These are phyloP conservation scores for Luperina nickerlii DNA, from an alignment of 2,888 invertebrate genomes.

Conservation along the genomic window DNA sequence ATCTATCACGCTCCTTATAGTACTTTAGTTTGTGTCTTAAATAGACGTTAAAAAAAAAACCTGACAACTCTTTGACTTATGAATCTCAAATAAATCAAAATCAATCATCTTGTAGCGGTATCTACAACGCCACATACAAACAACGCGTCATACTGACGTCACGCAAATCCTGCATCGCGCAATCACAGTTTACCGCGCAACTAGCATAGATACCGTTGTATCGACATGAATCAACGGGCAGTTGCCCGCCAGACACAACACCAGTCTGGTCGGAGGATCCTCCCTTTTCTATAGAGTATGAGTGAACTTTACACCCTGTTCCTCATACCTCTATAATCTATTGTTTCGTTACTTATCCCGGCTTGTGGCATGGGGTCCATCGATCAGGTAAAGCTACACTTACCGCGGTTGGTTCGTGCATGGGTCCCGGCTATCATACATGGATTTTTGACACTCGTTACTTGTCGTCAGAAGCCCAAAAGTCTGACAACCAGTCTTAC, in stretches of 20 bases:
- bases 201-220: too few species aligned
- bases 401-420: not conserved
- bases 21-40: not conserved
- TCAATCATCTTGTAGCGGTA: too few species aligned
- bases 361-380: not conserved
- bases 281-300: too few species aligned
- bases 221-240: too few species aligned
- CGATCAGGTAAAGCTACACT: not conserved
- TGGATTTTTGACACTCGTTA: not conserved
- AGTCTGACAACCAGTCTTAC: not conserved
- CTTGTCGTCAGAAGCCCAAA: not conserved
- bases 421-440: not conserved
- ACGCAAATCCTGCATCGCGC: too few species aligned
- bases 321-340: too few species aligned
- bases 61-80: not conserved
- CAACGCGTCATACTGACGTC: too few species aligned
- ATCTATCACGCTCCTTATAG: not conserved
- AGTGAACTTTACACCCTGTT: too few species aligned
- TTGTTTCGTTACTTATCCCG: not conserved
- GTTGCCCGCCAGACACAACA: too few species aligned
- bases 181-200: too few species aligned
- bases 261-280: too few species aligned
- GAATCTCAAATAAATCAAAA: not conserved
- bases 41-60: not conserved
- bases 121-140: too few species aligned